These are phyloP conservation scores for Pararge aegeria DNA, from an alignment of 1,140 invertebrate species.

Conservation along the genomic window DNA sequence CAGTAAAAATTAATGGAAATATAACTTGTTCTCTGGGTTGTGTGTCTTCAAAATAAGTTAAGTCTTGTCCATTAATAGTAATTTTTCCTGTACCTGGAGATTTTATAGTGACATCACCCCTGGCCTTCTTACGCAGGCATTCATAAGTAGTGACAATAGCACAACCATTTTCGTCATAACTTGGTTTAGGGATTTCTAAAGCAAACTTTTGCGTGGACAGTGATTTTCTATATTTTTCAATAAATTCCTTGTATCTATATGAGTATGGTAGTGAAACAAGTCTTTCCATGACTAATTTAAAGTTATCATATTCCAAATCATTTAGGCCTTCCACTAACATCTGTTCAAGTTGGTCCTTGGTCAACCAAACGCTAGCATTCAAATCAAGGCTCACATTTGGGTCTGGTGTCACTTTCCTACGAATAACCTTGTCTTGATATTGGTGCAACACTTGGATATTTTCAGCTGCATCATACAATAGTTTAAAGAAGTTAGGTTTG, in stretches of 20 bases:
- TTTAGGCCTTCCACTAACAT: conserved; percentile 85
- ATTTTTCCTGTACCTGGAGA: conserved; percentile 91
- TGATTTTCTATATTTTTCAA: conserved; percentile 84
- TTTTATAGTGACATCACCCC: conserved; percentile 83
- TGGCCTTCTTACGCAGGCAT: conserved; percentile 85
- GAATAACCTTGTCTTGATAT: conserved; percentile 85
- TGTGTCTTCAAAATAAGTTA: conserved; percentile 87
- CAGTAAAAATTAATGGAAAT: conserved; percentile 91
- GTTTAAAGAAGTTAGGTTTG: conserved; percentile 90
- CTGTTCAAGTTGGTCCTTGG: conserved; percentile 84
- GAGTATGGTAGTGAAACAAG: conserved; percentile 87
- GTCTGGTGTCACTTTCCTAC: conserved; percentile 81
- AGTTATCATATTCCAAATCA: conserved; percentile 88
- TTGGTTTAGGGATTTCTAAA: conserved; percentile 82
- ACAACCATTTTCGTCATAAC: conserved; percentile 84
- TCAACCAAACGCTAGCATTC: conserved; percentile 81
- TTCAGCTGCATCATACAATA: conserved; percentile 87
- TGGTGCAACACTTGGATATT: conserved; percentile 84
- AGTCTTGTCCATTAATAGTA: conserved; percentile 88
- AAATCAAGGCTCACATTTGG: conserved; percentile 82
- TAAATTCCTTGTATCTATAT: conserved; percentile 84
- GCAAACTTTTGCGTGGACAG: conserved; percentile 79
- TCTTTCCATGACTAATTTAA: conserved; percentile 86
- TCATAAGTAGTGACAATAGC: conserved; percentile 86
- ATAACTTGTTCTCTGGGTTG: conserved; percentile 90